Base-by-base conservation (phyloP, 1,140 invertebrate genomes). In the Ectropis grisescens region DNA sequence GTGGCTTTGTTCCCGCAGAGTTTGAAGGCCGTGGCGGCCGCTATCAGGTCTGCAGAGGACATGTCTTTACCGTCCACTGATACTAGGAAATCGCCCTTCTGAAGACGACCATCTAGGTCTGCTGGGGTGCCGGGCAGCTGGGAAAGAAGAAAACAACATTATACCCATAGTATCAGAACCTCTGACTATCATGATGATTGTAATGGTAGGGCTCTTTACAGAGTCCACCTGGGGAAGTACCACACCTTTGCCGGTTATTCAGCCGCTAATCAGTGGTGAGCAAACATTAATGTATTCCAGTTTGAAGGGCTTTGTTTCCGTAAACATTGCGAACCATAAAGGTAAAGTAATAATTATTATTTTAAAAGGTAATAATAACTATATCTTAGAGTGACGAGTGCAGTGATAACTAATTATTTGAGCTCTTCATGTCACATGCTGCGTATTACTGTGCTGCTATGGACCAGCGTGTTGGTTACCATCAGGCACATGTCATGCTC, bases 21-120 rank as follows among this genome's bases (percentile, higher is more conserved):
- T 84, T 97, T 98, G 37, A 98, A 83, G n/a, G 96, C 86, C 8
- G 92, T 88, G 11, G 94, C 95, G 9, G 92, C 93, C 49, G 97
- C 90, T 51, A 96, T 91, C 58, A 94, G 92, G 11, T 92, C 89
- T 1, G 89, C 88, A 34, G 89, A 87, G 37, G 91, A 89, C 14
- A 99, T 82, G 60, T 97, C 91, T 60, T 95, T 90, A 6, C 91
- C 94, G 71, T 98, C 96, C 0, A 99, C 93, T 13, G 93, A 85
- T 7, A 96, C 78, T 28, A 99, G 90, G 51, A 96, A 89, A 76
- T 99, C 97, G 9, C 97, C 97, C 62, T 93, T 92, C 82, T 94
- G 91, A 35, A 99, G 87, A 45, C 94, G 88, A 5, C 93, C 95
- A 74, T 98, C 96, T 22, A 94, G 87, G 51, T 97, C 94, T 0